Base-by-base conservation (phyloP, 2,797 vertebrate genomes). In the Anguilla obscura region DNA sequence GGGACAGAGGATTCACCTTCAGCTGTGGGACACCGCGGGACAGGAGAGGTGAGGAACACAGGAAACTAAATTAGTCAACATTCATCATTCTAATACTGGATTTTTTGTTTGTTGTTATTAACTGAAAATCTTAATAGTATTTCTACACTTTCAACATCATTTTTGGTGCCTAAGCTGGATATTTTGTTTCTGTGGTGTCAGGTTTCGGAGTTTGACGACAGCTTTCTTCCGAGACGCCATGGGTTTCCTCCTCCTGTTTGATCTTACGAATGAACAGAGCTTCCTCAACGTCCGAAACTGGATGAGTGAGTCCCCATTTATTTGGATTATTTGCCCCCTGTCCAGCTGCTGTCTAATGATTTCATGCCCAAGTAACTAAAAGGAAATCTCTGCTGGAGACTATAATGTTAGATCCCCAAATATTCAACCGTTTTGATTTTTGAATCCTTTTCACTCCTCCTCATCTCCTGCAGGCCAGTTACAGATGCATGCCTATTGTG, bases 181-280 rank as follows among this genome's bases (percentile, higher is more conserved):
- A 60, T 85, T 90, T 88, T 88, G 24, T 48, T 89, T 91, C n/a
- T n/a, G 7, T 87, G 85, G 86, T 82, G 87, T 86, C 89, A 99
- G 99, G 95, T 99, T 99, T 94, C 96, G 98, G 60, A 99, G 99
- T 95, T 93, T 99, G 95, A 99, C 99, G 0, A 99, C 98, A 0
- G 98, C 99, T 0, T 99, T 99, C 96, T 99, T 99, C 93, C 96
- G 99, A 92, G 99, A 99, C 86, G 98, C 99, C 0, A 99, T 99
- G 99, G 99, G 99, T 2, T 99, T 99, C 94, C 97, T 99, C 87
- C 95, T 99, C 2, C 96, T 99, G 90, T 99, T 99, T 83, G 99
- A 99, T 94, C 96, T 99, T 92, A 97, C 98, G 7, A 99, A 97
- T 18, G 98, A 99, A 91, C 98, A 99, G 92, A 99, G 98, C 93